Base-by-base conservation (phyloP, 2,113 vertebrate genomes). In the Chlorodrepanis virens region DNA sequence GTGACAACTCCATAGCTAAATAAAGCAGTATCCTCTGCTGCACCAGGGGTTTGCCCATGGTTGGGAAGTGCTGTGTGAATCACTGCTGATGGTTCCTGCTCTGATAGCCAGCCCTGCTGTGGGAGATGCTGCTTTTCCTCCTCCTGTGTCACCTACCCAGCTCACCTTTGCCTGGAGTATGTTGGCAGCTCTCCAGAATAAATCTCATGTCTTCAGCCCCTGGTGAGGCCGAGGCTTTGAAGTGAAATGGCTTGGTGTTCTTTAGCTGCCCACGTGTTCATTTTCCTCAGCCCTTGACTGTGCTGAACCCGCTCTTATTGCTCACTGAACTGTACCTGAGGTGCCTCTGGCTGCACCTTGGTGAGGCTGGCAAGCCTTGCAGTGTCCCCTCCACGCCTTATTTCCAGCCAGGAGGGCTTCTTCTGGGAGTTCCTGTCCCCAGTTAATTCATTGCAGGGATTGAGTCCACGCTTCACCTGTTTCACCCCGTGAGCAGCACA, bases 41-140 rank as follows among this genome's bases (percentile, higher is more conserved):
- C 27, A 6, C 52, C 39, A 50, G 16, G 22, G 12, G 7, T 57
- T 93, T 81, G 40, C 25, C 83, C 5, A 0, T 18, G 44, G 3
- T 6, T 64, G 63, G 37, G 70, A 61, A 52, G 17, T 0, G 4
- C 47, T 28, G 6, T 60, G 29, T 42, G 54, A 56, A 49, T 89
- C 65, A 23, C 23, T 57, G 40, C 61, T 75, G 45, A 14, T 49
- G 52, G 47, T 18, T 85, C n/a, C 61, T 72, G 39, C 56, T 60
- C 60, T 22, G 33, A 45, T 37, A 70, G 42, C 61, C 18, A 7
- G 8, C 44, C 37, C 74, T 0, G 0, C 31, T 4, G 0, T 23
- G 49, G 37, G 14, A 84, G 45, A 77, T 61, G 50, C 50, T 91
- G 77, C 37, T 74, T 82, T 75, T 44, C 68, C 37, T 91, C 23